Evolutionary conservation across 2,797 vertebrate species (phyloP), one percentile per base, ranked within the genome.

Genomic region (Danio albolineatus): DNA sequence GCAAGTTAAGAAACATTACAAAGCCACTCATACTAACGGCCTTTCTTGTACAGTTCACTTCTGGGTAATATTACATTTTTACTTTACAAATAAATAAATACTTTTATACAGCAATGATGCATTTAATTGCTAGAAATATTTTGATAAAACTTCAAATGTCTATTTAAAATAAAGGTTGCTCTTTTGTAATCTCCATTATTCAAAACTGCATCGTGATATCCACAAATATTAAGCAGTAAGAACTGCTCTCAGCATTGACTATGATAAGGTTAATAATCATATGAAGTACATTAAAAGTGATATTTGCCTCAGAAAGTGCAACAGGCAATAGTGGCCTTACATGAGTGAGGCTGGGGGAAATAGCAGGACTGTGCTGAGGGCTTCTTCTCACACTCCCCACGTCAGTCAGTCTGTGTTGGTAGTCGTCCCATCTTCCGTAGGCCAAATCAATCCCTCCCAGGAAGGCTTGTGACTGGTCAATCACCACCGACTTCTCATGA

Each of bases 1-100:
- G 84, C 87, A 78, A 89, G 91, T 92, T 92, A 91, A 88, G 87
- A 90, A 91, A 93, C 90, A 93, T 85, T 85, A 89, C 88, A 85
- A 87, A 86, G 87, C 85, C 88, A 90, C 90, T 87, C 28, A 73
- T 87, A 90, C 85, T 81, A 76, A 70, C 76, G 84, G 75, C 88
- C 87, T 80, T 85, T 83, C 70, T 88, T 91, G 91, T 91, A 92
- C 73, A 64, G 76, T 91, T 84, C 60, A 84, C 88, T 93, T 82
- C 80, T 13, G 17, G 56, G 51, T 28, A 28, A 28, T 28, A 28
- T 28, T 28, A 28, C 28, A 28, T 1, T 28, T 28, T 28, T 1
- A 3, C 28, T 28, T 28, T 28, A 28, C 28, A 28, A 28, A 28
- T 3, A 28, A 28, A 28, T 28, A 28, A 28, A 28, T 28, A 28